Conservation (phyloP, 2,888 invertebrate species). For the Acheta domesticus region DNA sequence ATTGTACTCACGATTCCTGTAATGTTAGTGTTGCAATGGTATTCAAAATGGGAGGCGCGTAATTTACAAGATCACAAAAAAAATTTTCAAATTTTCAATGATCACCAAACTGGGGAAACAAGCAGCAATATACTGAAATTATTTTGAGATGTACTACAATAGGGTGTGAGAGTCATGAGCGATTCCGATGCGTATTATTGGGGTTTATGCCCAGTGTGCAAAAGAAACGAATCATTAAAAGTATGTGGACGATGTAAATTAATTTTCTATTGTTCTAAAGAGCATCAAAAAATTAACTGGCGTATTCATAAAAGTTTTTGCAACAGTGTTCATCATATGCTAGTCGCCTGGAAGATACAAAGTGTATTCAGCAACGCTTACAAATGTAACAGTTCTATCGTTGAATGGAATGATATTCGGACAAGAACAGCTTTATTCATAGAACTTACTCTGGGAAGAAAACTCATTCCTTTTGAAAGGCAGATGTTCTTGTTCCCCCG, state of each 20-base stretch:
- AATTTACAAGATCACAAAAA: too few species aligned
- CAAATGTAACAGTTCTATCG: slow-evolving; percentile 34
- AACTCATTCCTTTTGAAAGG: slow-evolving; percentile 40
- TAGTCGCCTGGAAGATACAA: slow-evolving; percentile 35
- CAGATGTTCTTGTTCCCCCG: slow-evolving; percentile 44
- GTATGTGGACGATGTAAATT: slow-evolving; percentile 44
- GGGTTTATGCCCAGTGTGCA: slow-evolving; percentile 47
- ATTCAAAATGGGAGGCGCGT: too few species aligned
- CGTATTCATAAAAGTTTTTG: slow-evolving; percentile 44
- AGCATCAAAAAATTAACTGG: slow-evolving; percentile 46
- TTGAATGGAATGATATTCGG: too few species aligned
- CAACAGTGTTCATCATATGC: slow-evolving; percentile 38
- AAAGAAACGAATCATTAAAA: slow-evolving; percentile 42
- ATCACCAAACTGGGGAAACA: too few species aligned
- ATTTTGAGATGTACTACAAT: too few species aligned
- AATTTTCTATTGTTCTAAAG: slow-evolving; percentile 45
- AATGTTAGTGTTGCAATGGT: too few species aligned
- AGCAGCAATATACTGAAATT: too few species aligned
- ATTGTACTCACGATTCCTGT: too few species aligned
- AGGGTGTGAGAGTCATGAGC: background rate
- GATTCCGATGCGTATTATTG: slow-evolving; percentile 41
- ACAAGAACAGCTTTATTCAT: too few species aligned
- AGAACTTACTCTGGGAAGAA: slow-evolving; percentile 37
- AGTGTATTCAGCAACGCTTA: slow-evolving; percentile 30
- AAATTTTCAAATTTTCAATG: too few species aligned